These are phyloP conservation scores for Coluber constrictor DNA, from an alignment of 2,797 vertebrate species.

Conservation along the genomic window DNA sequence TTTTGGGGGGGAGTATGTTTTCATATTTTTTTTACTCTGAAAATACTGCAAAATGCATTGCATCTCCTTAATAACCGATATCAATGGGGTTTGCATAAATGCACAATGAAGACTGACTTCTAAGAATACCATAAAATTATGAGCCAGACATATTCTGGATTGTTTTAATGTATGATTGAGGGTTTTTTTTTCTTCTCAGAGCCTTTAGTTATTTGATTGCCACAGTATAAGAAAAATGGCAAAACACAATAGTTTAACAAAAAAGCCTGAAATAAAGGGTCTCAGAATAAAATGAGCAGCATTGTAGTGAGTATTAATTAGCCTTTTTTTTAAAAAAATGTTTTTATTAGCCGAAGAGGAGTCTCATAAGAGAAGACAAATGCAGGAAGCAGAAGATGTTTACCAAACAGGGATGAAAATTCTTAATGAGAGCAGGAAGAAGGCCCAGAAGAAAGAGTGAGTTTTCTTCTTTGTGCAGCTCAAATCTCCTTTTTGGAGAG, in stretches of 20 bases:
- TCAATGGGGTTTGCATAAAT: not conserved
- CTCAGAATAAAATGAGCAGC: not conserved
- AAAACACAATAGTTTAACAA: not conserved
- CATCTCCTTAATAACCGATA: not conserved
- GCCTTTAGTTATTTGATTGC: not conserved
- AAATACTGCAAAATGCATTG: not conserved
- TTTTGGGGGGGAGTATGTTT: not conserved
- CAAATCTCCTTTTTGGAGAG: not conserved
- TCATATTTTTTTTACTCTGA: not conserved
- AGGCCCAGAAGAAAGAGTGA: constrained; percentile 90
- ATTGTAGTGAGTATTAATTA: not conserved
- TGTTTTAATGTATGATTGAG: not conserved
- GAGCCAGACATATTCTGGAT: not conserved
- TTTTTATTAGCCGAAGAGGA: constrained; percentile 85
- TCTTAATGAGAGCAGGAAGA: constrained; percentile 87
- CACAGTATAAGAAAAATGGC: not conserved
- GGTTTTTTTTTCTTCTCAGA: not conserved
- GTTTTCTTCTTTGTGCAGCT: constrained; percentile 19
- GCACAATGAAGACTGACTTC: not conserved
- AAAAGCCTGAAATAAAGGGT: not conserved
- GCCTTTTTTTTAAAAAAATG: not conserved
- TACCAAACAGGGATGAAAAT: constrained; percentile 87
- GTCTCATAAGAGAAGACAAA: constrained; percentile 81
- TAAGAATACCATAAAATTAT: not conserved
- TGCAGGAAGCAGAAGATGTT: constrained; percentile 87